Conservation (phyloP, 2,888 invertebrate genomes). For the Cacoxenus indagator region DNA sequence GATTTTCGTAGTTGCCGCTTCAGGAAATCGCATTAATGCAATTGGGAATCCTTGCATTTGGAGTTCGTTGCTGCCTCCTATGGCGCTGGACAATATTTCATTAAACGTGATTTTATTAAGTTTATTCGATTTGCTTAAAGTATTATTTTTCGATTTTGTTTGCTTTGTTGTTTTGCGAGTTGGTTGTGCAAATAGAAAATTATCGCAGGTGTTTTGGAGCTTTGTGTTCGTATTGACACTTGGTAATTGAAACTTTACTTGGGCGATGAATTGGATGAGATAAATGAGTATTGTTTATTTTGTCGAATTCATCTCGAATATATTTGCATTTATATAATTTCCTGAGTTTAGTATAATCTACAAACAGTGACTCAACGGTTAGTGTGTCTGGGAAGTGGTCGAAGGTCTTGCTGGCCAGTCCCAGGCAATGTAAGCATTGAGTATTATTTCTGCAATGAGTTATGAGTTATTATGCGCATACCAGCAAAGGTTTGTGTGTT, state of each 20-base stretch:
- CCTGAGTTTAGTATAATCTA: too few relatives aligned
- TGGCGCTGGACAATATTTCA: conserved; percentile 2
- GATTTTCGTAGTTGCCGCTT: not conserved
- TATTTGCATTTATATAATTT: too few relatives aligned
- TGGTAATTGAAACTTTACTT: not conserved
- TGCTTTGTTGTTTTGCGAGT: not conserved
- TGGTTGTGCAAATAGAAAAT: not conserved
- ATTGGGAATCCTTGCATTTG: conserved; percentile 10
- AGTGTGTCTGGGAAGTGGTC: too few relatives aligned
- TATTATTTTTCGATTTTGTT: not conserved
- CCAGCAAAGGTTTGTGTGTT: too few relatives aligned
- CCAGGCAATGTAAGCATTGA: too few relatives aligned
- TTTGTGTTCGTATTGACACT: not conserved
- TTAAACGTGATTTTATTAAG: conserved; percentile 9
- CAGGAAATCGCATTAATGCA: conserved; percentile 16
- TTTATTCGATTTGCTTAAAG: not conserved
- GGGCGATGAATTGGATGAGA: too few relatives aligned
- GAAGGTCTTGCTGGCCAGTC: too few relatives aligned
- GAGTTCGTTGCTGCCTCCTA: not conserved
- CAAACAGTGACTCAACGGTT: too few relatives aligned
- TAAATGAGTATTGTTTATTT: too few relatives aligned
- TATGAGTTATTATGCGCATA: too few relatives aligned
- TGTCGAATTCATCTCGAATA: too few relatives aligned
- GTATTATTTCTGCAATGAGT: too few relatives aligned
- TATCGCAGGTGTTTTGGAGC: not conserved